Percentiles rank a stretch among this genome's conserved stretches.
These are phyloP conservation scores for Cuculus canorus DNA, from an alignment of 2,797 vertebrate genomes.

Conservation along the genomic window DNA sequence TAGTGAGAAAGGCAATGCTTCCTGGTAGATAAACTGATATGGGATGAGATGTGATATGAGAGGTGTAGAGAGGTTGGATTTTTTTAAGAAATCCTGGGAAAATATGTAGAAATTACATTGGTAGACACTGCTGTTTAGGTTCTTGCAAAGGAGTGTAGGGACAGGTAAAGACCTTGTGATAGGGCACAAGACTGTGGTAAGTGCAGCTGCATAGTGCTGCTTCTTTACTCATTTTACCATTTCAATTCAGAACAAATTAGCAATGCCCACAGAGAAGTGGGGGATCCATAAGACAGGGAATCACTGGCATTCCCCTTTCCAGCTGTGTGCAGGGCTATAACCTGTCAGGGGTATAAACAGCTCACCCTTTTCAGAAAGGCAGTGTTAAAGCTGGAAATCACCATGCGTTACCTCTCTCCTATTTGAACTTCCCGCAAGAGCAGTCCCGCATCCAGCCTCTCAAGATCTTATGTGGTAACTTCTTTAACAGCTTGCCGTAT, in stretches of 20 bases:
- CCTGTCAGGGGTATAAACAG: not conserved
- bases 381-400: not conserved
- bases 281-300: not conserved
- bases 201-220: not conserved
- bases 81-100: not conserved
- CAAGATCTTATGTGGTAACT: not conserved
- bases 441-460: not conserved
- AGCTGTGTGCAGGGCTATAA: not conserved
- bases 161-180: not conserved
- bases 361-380: not conserved
- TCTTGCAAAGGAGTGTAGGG: not conserved
- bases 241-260: not conserved
- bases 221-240: not conserved
- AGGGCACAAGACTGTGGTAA: not conserved
- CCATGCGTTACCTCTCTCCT: not conserved
- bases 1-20: not conserved
- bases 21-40: not conserved
- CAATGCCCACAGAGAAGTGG: not conserved
- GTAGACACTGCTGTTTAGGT: not conserved
- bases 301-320: not conserved
- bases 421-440: not conserved
- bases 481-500: not conserved
- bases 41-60: not conserved
- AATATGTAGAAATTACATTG: fast-evolving
- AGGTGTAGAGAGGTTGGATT: not conserved